Percentiles rank a stretch among this genome's conserved stretches.
phyloP scores from a whole-genome alignment of 2,888 invertebrate genomes.

The Epinotia nisella region DNA sequence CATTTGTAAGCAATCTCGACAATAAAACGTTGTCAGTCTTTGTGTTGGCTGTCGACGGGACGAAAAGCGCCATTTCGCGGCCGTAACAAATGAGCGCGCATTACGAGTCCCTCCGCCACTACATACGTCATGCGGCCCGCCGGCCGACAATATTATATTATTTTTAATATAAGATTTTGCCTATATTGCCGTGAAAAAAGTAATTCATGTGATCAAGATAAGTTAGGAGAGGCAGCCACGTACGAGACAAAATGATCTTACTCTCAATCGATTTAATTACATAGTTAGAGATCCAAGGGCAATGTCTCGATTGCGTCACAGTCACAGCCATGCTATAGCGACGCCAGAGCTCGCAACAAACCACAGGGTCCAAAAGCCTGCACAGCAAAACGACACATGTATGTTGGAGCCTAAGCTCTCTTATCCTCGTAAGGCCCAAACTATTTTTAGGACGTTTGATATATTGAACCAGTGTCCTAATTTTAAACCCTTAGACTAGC shows the following conservation, averaged over 20 bases:
- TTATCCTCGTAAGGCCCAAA: no score
- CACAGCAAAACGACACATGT: constrained; percentile 1
- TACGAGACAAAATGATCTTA: neutral
- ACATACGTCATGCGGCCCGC: constrained; percentile 60
- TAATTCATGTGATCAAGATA: neutral
- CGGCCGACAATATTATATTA: constrained; percentile 26
- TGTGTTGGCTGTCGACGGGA: constrained; percentile 70
- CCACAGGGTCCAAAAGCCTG: neutral
- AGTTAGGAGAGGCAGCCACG: neutral
- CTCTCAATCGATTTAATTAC: neutral
- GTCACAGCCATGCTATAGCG: constrained; percentile 2
- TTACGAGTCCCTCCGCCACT: constrained; percentile 65
- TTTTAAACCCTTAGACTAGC: no score
- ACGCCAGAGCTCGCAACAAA: constrained; percentile 22
- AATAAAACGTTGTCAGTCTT: constrained; percentile 77
- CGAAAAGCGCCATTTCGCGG: constrained; percentile 71
- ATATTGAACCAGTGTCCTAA: no score
- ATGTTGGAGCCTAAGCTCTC: neutral
- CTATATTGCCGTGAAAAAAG: neutral
- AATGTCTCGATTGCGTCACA: constrained; percentile 23
- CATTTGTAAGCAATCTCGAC: constrained; percentile 78
- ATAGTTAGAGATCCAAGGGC: constrained; percentile 1
- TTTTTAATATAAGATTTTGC: constrained; percentile 30
- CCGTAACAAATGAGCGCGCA: constrained; percentile 78
- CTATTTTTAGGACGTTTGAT: no score